phyloP scores from a whole-genome alignment of 2,888 invertebrate genomes.

The Allophyes oxyacanthae region DNA sequence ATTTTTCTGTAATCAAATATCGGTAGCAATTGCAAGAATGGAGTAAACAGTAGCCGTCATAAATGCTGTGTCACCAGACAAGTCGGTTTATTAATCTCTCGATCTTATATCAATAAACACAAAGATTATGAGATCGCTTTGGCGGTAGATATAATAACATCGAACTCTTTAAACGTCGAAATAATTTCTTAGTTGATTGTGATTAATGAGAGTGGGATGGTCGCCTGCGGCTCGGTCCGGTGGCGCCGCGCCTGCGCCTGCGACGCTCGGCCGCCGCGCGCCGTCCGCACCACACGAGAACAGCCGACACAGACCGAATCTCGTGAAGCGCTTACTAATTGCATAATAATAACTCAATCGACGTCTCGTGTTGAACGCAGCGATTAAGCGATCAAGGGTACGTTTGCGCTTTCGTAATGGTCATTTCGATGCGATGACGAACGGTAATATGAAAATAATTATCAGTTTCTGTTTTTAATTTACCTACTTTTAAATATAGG shows the following conservation, averaged over 20 bases:
- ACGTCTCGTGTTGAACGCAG: constrained; percentile 68
- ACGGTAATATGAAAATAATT: constrained; percentile 54
- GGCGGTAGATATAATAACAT: constrained; percentile 77
- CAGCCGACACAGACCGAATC: constrained; percentile 58
- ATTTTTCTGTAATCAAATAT: constrained; percentile 12
- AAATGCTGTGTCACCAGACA: constrained; percentile 58
- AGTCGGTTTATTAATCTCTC: constrained; percentile 55
- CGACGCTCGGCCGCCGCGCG: constrained; percentile 5
- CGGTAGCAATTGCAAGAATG: constrained; percentile 17
- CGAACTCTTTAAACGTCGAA: constrained; percentile 83
- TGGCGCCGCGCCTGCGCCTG: constrained; percentile 67
- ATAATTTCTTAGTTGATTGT: constrained; percentile 87
- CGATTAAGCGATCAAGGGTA: constrained; percentile 64
- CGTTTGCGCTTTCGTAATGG: constrained; percentile 51
- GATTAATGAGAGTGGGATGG: constrained; percentile 82
- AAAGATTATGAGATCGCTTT: constrained; percentile 67
- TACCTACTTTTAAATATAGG: constrained; percentile 16
- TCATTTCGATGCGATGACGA: constrained; percentile 35
- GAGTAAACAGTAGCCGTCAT: constrained; percentile 58
- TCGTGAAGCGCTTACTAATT: constrained; percentile 79
- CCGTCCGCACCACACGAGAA: constrained; percentile 37
- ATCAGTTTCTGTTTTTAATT: constrained; percentile 23
- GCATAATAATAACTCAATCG: constrained; percentile 87
- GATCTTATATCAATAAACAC: constrained; percentile 64
- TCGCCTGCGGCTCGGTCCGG: constrained; percentile 60